Evolutionary conservation across 2,888 invertebrate species (phyloP), one percentile per base, ranked within the genome.

Genomic region (Oscheius sp.): DNA sequence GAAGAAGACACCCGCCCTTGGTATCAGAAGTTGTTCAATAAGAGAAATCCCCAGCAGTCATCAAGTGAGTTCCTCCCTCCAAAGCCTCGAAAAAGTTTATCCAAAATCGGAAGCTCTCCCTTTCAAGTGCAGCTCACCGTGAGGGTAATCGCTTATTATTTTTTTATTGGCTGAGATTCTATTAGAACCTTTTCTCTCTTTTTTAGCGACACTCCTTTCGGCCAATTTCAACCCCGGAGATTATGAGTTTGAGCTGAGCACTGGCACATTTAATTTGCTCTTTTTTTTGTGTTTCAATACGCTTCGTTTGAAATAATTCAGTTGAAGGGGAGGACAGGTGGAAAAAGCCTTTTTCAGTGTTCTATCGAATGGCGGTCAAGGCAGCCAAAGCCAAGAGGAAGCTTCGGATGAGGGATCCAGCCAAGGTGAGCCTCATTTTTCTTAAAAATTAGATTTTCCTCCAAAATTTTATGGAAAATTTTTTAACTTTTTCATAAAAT

Each of bases 301-400:
- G 17, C 29, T 5, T 31, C n/a, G 12, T 53, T 53, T 10, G 33
- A 4, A 17, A 46, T n/a, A 27, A 48, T 23, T 48, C 15, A 8
- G 20, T n/a, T n/a, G n/a, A n/a, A n/a, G n/a, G n/a, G n/a, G n/a
- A n/a, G n/a, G n/a, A n/a, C n/a, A n/a, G n/a, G n/a, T n/a, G n/a
- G n/a, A n/a, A 15, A 4, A 53, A 17, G 3, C 29, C 3, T 3
- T 12, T 78, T 80, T 57, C 71, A 81, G 81, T 81, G 8, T 81
- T 81, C 71, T 81, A 79, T 53, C 80, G 81, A 4, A 79, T 81
- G 78, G 81, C 81, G 2, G 76, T 81, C 8, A 81, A 80, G 45
- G 82, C 80, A 12, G 82, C 79, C 4, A 78, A 78, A 12, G 81
- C 81, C 3, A 73, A 76, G 34, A 75, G 75, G 53, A 80, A 77